Percentiles rank a stretch among this genome's conserved stretches.
Conservation (phyloP, 2,888 invertebrate genomes). For the Drosophila mettleri region DNA sequence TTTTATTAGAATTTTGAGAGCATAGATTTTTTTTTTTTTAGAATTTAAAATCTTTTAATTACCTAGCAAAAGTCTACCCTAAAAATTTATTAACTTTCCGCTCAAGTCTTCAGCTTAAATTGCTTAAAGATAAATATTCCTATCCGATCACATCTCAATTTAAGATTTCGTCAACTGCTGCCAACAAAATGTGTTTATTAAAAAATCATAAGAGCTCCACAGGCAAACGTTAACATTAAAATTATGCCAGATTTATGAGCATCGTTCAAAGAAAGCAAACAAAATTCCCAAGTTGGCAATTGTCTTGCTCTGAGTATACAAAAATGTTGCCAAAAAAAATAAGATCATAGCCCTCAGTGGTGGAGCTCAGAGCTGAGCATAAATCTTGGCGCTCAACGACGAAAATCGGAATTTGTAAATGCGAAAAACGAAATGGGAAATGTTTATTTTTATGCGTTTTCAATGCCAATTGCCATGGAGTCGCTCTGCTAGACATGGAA, state of each 20-base stretch:
- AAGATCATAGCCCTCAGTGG: slow-evolving; percentile 18
- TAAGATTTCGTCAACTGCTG: no score
- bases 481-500: slow-evolving; percentile 36
- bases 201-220: neutral
- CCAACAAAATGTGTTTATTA: neutral
- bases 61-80: no score
- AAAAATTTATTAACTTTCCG: no score
- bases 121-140: neutral
- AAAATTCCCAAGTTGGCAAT: slow-evolving; percentile 72
- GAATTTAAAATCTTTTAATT: no score
- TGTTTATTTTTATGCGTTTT: slow-evolving; percentile 77
- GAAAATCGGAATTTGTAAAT: slow-evolving; percentile 70
- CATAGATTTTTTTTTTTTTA: no score
- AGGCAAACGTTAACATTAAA: slow-evolving; percentile 1
- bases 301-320: slow-evolving; percentile 20
- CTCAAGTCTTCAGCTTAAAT: no score
- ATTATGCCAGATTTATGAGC: slow-evolving; percentile 23
- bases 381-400: slow-evolving; percentile 58
- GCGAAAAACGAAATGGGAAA: slow-evolving; percentile 79
- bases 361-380: slow-evolving; percentile 34
- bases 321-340: slow-evolving; percentile 39
- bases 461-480: slow-evolving; percentile 58
- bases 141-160: neutral
- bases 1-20: no score
- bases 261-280: slow-evolving; percentile 8